A percentile compares a stretch with the other conserved stretches of the same genome.
These are phyloP conservation scores for Myiothlypis coronata DNA, from an alignment of 2,797 vertebrate species.

Conservation along the genomic window DNA sequence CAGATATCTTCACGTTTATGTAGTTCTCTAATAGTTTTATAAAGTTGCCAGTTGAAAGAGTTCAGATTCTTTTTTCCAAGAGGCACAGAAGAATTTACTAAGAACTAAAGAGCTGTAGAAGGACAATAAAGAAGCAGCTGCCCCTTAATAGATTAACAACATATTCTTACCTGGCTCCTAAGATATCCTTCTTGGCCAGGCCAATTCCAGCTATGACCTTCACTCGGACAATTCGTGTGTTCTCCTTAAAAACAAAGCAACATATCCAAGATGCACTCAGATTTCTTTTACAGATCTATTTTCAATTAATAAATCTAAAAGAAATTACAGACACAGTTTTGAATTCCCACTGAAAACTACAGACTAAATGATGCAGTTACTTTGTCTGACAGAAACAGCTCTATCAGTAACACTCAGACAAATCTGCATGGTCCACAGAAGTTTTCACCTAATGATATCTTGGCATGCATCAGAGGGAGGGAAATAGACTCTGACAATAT, in stretches of 20 bases:
- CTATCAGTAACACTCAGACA: neutral
- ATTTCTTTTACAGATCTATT: neutral
- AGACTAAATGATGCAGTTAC: neutral
- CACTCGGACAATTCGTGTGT: slow-evolving; percentile 84
- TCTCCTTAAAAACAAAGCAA: slow-evolving; percentile 78
- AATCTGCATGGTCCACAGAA: rapidly evolving
- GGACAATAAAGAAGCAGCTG: neutral
- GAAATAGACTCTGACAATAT: neutral
- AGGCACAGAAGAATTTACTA: neutral
- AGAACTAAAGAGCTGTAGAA: neutral
- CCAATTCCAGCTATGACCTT: slow-evolving; percentile 90
- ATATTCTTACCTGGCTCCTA: slow-evolving; percentile 89
- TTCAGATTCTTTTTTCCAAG: neutral
- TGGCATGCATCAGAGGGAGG: neutral
- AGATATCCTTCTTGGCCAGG: slow-evolving; percentile 94
- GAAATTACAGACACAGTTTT: neutral
- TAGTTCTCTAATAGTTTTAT: neutral
- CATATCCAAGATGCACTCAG: neutral
- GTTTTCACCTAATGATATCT: neutral
- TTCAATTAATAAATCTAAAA: neutral
- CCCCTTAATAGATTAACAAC: neutral
- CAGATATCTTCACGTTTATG: neutral
- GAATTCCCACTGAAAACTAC: neutral
- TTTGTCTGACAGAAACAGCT: neutral
- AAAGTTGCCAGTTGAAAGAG: neutral